Percentiles rank a stretch among this genome's conserved stretches.
These are phyloP conservation scores for Xenopus borealis DNA, from an alignment of 2,113 vertebrate genomes.

Conservation along the genomic window DNA sequence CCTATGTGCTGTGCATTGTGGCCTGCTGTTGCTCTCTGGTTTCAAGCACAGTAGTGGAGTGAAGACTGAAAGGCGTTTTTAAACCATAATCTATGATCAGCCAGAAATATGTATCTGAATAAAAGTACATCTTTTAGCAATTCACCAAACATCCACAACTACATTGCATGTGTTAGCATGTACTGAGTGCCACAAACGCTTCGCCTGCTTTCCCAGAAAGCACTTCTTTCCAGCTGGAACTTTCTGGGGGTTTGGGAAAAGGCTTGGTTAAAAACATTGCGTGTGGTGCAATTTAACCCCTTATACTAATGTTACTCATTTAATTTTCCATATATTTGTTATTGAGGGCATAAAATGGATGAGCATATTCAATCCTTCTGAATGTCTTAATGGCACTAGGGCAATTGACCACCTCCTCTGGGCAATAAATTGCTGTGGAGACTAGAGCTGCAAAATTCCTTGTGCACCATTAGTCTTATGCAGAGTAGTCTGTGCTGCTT, in stretches of 20 bases:
- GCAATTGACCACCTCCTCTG: too few relatives aligned
- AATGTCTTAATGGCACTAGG: too few relatives aligned
- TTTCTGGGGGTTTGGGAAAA: background rate
- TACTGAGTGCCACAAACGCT: background rate
- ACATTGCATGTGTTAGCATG: slow-evolving; percentile 4
- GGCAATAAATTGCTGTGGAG: too few relatives aligned
- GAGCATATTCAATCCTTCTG: too few relatives aligned
- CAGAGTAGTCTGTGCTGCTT: too few relatives aligned
- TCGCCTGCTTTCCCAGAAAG: background rate
- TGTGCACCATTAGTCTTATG: too few relatives aligned
- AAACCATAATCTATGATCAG: background rate
- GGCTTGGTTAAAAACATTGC: slow-evolving; percentile 17
- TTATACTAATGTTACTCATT: too few relatives aligned
- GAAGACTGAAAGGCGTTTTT: background rate
- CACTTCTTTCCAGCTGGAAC: background rate
- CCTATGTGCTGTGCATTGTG: background rate
- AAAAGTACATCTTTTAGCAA: too few relatives aligned
- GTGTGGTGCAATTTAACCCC: slow-evolving; percentile 1
- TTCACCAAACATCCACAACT: background rate
- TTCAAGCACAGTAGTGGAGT: background rate
- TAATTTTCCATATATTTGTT: too few relatives aligned
- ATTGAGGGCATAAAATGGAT: too few relatives aligned
- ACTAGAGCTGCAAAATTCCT: too few relatives aligned
- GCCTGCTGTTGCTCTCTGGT: background rate
- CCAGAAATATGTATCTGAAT: too few relatives aligned